Conservation (phyloP, 1,140 invertebrate species). For the Platorchestia sp. region DNA sequence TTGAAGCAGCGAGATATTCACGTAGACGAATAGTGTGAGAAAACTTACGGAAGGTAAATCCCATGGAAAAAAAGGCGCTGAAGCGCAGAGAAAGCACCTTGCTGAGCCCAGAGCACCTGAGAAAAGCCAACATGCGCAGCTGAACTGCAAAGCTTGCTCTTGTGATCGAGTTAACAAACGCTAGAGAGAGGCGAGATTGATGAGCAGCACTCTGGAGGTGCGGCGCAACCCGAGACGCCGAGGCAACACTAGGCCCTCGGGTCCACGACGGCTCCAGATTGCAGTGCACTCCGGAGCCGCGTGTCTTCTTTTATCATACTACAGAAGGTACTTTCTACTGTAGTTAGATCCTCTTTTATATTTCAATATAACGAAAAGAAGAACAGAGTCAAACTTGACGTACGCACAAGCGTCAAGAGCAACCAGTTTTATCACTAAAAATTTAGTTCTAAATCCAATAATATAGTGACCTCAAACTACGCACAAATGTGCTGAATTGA, state of each 20-base stretch:
- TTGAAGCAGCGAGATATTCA: not conserved
- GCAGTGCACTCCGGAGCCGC: too few relatives aligned
- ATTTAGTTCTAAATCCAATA: too few relatives aligned
- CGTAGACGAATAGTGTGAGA: not conserved
- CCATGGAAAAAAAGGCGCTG: not conserved
- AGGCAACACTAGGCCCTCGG: not conserved
- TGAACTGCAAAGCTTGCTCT: not conserved
- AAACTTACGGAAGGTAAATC: not conserved
- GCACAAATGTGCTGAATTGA: not conserved
- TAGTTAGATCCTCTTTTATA: not conserved
- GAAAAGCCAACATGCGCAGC: not conserved
- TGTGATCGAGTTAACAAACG: constrained; percentile 7
- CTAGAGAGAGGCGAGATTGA: not conserved
- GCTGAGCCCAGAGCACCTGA: not conserved
- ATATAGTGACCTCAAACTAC: too few relatives aligned
- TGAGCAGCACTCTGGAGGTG: not conserved
- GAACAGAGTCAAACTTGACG: not conserved
- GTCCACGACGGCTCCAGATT: too few relatives aligned
- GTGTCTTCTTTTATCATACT: not conserved
- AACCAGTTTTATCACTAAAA: too few relatives aligned
- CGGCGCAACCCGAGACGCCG: not conserved
- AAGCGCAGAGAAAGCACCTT: not conserved
- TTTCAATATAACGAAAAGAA: not conserved
- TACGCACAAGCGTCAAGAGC: too few relatives aligned
- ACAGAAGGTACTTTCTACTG: not conserved